Evolutionary conservation across 2,113 vertebrate species (phyloP).

Genomic region (Scolopax mira): DNA sequence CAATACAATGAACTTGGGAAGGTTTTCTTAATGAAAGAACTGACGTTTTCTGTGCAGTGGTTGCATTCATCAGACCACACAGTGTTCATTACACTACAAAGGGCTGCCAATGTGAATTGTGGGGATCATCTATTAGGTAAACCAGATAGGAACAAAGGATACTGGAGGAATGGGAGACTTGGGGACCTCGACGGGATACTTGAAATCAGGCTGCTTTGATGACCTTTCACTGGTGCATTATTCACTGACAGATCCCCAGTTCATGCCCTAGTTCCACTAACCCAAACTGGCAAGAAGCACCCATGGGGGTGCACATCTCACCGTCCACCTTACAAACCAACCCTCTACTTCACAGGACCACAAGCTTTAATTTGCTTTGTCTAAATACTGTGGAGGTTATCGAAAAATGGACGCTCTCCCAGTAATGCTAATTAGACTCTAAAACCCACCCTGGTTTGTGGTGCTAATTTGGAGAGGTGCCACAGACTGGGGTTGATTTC

Average conservation of each 20-base stretch:
- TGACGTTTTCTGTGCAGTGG: constrained; percentile 89
- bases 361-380: not conserved
- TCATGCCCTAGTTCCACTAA: not conserved
- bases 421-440: not conserved
- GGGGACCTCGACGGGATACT: not conserved
- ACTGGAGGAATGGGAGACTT: constrained; percentile 32
- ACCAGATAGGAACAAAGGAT: constrained; percentile 78
- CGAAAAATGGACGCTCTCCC: not conserved
- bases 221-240: constrained; percentile 30
- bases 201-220: not conserved
- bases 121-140: constrained; percentile 89
- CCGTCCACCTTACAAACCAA: not conserved
- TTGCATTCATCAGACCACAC: constrained; percentile 92
- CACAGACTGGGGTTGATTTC: not conserved
- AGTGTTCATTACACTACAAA: constrained; percentile 91
- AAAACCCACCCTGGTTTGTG: not conserved
- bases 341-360: not conserved
- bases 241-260: not conserved
- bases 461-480: constrained; percentile 33
- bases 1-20: constrained; percentile 94
- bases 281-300: not conserved
- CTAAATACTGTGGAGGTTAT: not conserved
- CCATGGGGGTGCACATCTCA: not conserved
- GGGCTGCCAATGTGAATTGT: constrained; percentile 89
- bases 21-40: constrained; percentile 98